A percentile compares a stretch with the other conserved stretches of the same genome.
Conservation (phyloP, 2,113 vertebrate species). For the Elephas maximus region DNA sequence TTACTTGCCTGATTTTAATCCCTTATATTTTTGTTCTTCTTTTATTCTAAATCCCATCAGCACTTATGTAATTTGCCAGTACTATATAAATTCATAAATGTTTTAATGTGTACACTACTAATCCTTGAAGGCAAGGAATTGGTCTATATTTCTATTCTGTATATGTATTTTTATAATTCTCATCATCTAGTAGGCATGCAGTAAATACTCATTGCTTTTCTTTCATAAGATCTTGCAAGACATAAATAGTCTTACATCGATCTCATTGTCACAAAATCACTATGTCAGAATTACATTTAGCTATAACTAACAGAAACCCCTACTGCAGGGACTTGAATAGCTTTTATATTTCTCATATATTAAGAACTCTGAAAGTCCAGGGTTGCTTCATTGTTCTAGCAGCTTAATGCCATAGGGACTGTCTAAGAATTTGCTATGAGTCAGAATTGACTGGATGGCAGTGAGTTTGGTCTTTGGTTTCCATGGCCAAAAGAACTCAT, state of each 20-base stretch:
- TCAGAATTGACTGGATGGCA: no score
- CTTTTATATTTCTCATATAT: slow-evolving; percentile 17
- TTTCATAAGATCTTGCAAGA: neutral
- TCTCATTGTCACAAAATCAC: slow-evolving; percentile 21
- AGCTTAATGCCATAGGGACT: neutral
- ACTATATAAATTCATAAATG: slow-evolving; percentile 22
- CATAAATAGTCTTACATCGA: neutral
- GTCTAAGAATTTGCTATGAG: neutral
- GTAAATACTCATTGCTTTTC: neutral
- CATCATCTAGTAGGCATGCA: neutral
- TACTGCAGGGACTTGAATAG: neutral
- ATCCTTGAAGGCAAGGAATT: neutral
- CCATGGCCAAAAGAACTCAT: neutral
- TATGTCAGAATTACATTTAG: neutral
- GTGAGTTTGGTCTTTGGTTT: neutral
- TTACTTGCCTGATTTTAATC: slow-evolving; percentile 14
- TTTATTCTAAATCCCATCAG: slow-evolving; percentile 35
- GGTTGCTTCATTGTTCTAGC: neutral
- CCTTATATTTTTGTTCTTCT: slow-evolving; percentile 31
- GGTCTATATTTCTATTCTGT: neutral
- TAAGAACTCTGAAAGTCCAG: neutral
- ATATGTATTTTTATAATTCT: slow-evolving; percentile 18
- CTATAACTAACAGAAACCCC: slow-evolving; percentile 3
- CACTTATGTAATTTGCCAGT: neutral
- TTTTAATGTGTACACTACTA: neutral